Percentiles rank a stretch among this genome's conserved stretches.
Evolutionary conservation across 2,113 vertebrate species (phyloP).

Genomic region (Tetrao urogallus): DNA sequence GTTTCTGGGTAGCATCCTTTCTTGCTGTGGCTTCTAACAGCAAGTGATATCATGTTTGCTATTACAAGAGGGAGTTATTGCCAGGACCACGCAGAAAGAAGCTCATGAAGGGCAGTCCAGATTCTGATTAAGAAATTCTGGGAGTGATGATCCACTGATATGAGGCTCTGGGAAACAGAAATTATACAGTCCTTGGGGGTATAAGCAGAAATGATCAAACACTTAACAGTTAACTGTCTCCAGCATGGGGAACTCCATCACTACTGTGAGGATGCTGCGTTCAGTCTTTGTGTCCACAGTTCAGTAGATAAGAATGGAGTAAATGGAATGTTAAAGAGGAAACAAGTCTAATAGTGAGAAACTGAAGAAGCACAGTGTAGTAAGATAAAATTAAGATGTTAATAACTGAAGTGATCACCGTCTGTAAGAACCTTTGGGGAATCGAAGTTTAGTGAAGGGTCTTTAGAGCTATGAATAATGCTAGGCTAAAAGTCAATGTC

Average conservation of each 20-base stretch:
- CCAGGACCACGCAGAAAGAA: not conserved
- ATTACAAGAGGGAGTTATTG: not conserved
- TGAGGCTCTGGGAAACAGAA: not conserved
- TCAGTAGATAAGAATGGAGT: not conserved
- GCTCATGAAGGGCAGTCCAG: not conserved
- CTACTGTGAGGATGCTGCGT: not conserved
- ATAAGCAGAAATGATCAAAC: not conserved
- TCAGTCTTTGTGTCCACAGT: not conserved
- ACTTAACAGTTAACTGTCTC: not conserved
- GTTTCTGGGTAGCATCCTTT: not conserved
- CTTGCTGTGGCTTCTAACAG: not conserved
- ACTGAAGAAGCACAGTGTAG: not conserved
- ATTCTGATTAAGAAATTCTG: not conserved
- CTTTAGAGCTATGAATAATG: not conserved
- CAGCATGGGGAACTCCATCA: not conserved
- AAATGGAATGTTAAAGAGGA: not conserved
- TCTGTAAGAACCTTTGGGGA: not conserved
- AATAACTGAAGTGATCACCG: not conserved
- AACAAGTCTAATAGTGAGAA: not conserved
- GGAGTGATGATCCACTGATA: not conserved
- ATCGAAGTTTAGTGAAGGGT: not conserved
- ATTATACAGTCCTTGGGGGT: not conserved
- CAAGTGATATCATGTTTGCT: not conserved
- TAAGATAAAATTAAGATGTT: not conserved
- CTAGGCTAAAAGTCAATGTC: not conserved